A percentile compares a stretch with the other conserved stretches of the same genome.
These are phyloP conservation scores for Cephus sareptanus DNA, from an alignment of 2,888 invertebrate species.

Conservation along the genomic window DNA sequence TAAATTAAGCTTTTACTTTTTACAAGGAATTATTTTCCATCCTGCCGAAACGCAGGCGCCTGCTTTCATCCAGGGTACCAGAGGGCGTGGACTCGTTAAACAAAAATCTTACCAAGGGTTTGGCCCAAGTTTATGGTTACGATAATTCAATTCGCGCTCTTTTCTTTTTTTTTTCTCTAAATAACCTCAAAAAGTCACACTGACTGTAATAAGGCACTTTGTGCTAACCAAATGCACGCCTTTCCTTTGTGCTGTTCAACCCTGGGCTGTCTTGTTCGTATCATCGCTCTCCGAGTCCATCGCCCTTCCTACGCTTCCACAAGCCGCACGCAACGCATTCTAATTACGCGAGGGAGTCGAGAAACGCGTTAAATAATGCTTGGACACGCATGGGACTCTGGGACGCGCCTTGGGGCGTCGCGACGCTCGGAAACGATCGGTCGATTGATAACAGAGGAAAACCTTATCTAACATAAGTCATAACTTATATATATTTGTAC, in stretches of 20 bases:
- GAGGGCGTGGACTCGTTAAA: neutral
- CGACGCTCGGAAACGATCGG: constrained; percentile 27
- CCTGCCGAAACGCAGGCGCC: neutral
- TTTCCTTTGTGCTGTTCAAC: neutral
- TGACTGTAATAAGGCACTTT: neutral
- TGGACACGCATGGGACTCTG: constrained; percentile 30
- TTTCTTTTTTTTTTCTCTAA: neutral
- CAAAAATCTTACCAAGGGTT: neutral
- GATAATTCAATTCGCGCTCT: neutral
- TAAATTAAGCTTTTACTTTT: neutral
- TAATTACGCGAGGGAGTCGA: constrained; percentile 35
- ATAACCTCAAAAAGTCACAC: neutral
- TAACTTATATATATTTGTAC: no score
- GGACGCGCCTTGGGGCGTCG: constrained; percentile 17
- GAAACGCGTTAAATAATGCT: constrained; percentile 43
- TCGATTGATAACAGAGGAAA: constrained; percentile 1
- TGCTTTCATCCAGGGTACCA: neutral
- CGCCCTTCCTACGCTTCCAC: constrained; percentile 6
- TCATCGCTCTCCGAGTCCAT: neutral
- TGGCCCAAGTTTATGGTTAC: neutral
- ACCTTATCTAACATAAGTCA: neutral
- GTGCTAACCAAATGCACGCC: neutral
- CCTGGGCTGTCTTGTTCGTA: neutral
- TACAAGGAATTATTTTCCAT: neutral
- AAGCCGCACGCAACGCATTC: constrained; percentile 43